A percentile compares a stretch with the other conserved stretches of the same genome.
Conservation (phyloP, 2,888 invertebrate species). For the Erpobdella octoculata region DNA sequence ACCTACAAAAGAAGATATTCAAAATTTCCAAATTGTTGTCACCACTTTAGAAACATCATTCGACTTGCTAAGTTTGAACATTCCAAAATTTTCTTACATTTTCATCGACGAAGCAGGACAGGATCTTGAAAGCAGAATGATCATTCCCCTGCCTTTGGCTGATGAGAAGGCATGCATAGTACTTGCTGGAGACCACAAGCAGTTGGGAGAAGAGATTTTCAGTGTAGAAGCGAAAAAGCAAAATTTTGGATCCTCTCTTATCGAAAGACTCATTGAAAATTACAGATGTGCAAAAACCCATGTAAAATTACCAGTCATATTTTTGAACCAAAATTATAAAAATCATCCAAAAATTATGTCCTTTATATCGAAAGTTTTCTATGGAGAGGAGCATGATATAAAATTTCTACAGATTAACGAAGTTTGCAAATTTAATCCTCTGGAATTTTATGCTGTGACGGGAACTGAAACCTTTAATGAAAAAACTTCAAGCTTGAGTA, state of each 20-base stretch:
- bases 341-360: constrained; percentile 47
- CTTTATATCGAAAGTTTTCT: constrained; percentile 48
- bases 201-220: constrained; percentile 43
- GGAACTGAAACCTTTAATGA: constrained; percentile 40
- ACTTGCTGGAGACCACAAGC: constrained; percentile 49
- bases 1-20: constrained; percentile 41
- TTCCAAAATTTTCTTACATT: constrained; percentile 43
- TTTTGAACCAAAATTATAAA: constrained; percentile 47
- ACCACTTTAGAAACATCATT: constrained; percentile 45
- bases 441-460: constrained; percentile 43
- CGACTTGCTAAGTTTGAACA: constrained; percentile 37
- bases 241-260: constrained; percentile 44
- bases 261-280: constrained; percentile 45
- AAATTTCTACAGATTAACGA: no score
- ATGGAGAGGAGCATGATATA: constrained; percentile 44
- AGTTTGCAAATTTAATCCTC: constrained; percentile 40
- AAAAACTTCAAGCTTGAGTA: constrained; percentile 46
- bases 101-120: constrained; percentile 49
- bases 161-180: constrained; percentile 46
- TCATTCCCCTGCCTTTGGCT: constrained; percentile 48
- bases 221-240: constrained; percentile 43
- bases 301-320: constrained; percentile 34
- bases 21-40: constrained; percentile 42
- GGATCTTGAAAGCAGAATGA: constrained; percentile 44
- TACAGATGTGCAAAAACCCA: constrained; percentile 39